Conservation (phyloP, 2,113 vertebrate species). For the Butastur rufipennis region DNA sequence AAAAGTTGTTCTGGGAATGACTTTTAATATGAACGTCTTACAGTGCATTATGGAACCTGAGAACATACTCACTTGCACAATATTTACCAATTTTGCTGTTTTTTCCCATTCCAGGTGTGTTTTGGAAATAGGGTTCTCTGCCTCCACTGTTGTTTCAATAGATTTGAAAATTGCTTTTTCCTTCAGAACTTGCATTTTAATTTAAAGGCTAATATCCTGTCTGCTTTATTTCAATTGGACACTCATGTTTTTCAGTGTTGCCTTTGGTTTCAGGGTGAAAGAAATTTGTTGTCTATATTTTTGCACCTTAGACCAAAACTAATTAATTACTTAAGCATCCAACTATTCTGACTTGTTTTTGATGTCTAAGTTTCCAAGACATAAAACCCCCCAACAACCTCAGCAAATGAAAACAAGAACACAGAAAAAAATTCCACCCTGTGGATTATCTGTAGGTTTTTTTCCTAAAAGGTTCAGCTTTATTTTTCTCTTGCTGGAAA, state of each 20-base stretch:
- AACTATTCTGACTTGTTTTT: constrained; percentile 12
- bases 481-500: background rate
- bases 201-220: background rate
- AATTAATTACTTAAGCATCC: constrained; percentile 2
- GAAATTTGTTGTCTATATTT: constrained; percentile 10
- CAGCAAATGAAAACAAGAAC: constrained; percentile 13
- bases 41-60: background rate
- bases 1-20: background rate
- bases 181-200: background rate
- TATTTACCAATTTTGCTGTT: background rate
- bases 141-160: background rate
- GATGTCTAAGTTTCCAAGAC: constrained; percentile 15
- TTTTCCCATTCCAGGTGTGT: constrained; percentile 35
- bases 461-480: background rate
- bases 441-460: background rate
- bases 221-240: background rate
- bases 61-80: background rate
- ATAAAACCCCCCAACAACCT: background rate
- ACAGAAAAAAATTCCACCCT: background rate
- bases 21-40: background rate
- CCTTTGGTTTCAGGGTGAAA: background rate
- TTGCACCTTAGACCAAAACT: constrained; percentile 5
- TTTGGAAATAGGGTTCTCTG: constrained; percentile 58
- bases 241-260: background rate
- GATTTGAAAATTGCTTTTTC: background rate